Base-by-base conservation (phyloP, 2,113 vertebrate species). In the Salvelinus fontinalis region DNA sequence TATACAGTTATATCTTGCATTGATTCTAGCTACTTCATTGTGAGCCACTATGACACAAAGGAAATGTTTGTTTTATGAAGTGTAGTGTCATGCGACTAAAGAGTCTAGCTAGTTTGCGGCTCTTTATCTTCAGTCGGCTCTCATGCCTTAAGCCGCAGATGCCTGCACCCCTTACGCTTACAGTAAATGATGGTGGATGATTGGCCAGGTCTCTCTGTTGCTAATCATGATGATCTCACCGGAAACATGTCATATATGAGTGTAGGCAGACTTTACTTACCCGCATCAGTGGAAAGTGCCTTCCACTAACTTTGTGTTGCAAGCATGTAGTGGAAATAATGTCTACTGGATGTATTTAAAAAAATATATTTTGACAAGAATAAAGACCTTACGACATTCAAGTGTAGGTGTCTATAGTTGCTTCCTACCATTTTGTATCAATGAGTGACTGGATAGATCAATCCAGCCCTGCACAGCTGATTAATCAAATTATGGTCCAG, bases 251-350 rank as follows among this genome's bases (percentile, higher is more conserved):
- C 39, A 70, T 57, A 67, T 14, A 16, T 14, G 24, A n/a, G n/a
- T 27, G 65, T 31, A 22, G n/a, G n/a, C 9, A 22, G 59, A 22
- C n/a, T 22, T 20, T 20, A 57, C 54, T 20, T 57, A 57, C 13
- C 20, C 9, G 7, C 8, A 22, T 24, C 24, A 44, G 3, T 81
- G 85, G 84, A 87, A 89, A 87, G 3, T 62, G n/a, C 16, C 5
- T 62, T 16, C 24, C n/a, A 62, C 12, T 4, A 18, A 54, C 51
- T 54, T 18, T 18, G 13, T 54, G 16, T 54, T 54, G 49, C 49
- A 71, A 14, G 22, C 76, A 20, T 24, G 73, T 76, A 74, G 20
- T 8, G 5, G 11, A 18, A 81, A 79, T 76, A 9, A 9, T 70
- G 70, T 73, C 5, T 60, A 27, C 75, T 77, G 16, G 3, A 54